phyloP scores from a whole-genome alignment of 2,797 vertebrate species.

The Leptoclinus maculatus region DNA sequence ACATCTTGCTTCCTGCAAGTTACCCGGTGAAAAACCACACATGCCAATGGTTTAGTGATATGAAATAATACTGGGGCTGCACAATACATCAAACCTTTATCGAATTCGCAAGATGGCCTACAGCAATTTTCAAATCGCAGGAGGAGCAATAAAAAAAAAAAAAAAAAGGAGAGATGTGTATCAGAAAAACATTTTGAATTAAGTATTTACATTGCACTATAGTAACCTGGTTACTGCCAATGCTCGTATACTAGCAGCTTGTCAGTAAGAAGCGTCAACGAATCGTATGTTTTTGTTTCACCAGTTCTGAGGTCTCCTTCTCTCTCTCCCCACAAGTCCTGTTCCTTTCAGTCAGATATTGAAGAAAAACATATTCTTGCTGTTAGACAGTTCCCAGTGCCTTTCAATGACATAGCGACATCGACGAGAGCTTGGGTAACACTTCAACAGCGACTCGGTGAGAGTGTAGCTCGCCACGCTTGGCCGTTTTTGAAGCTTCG shows the following conservation, averaged over 20 bases:
- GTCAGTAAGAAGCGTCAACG: no score
- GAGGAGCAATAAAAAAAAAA: background rate
- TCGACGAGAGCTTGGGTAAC: background rate
- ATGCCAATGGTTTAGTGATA: background rate
- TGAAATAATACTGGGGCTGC: background rate
- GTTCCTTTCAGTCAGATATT: background rate
- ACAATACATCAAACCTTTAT: no score
- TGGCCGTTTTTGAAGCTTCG: background rate
- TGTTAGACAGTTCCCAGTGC: background rate
- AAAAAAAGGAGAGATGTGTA: no score
- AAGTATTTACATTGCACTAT: no score
- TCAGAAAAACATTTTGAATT: no score
- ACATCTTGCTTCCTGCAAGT: background rate
- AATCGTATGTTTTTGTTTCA: no score
- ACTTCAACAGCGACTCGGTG: no score
- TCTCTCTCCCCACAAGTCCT: background rate
- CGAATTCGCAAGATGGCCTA: background rate
- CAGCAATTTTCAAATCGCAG: background rate
- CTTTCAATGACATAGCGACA: background rate
- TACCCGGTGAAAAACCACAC: background rate
- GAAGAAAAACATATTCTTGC: background rate
- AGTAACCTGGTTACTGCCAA: background rate
- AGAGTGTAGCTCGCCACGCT: background rate
- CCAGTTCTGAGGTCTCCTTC: background rate
- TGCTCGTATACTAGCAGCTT: background rate